Conservation (phyloP, 1,140 invertebrate species). For the Holcopasites calliopsidis region DNA sequence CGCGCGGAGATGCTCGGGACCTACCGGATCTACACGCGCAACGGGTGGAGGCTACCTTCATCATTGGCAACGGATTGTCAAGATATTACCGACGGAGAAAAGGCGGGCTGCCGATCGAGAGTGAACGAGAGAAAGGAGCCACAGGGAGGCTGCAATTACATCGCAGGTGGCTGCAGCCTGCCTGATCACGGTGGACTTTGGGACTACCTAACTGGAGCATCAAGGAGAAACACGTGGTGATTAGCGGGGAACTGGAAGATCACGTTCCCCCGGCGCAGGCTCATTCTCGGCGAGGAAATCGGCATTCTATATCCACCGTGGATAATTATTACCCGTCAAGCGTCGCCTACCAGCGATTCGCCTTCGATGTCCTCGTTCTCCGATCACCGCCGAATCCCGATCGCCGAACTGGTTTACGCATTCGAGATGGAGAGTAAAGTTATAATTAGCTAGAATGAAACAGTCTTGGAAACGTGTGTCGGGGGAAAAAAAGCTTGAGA, state of each 20-base stretch:
- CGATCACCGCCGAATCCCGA: neutral
- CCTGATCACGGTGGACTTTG: slow-evolving; percentile 45
- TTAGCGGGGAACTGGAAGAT: slow-evolving; percentile 55
- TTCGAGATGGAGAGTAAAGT: neutral
- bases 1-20: neutral
- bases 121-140: slow-evolving; percentile 14
- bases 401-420: slow-evolving; percentile 20
- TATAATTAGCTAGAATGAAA: slow-evolving; percentile 25
- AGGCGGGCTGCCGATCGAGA: slow-evolving; percentile 4
- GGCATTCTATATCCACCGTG: slow-evolving; percentile 43
- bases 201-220: slow-evolving; percentile 70
- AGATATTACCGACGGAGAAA: slow-evolving; percentile 40
- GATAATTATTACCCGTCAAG: slow-evolving; percentile 59
- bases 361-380: slow-evolving; percentile 8
- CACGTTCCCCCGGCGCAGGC: slow-evolving; percentile 7
- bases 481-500: neutral
- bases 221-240: slow-evolving; percentile 60
- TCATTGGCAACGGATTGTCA: slow-evolving; percentile 36
- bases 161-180: slow-evolving; percentile 60
- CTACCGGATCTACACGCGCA: slow-evolving; percentile 16
- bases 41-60: slow-evolving; percentile 17
- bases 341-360: slow-evolving; percentile 16
- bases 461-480: neutral
- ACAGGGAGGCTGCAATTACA: slow-evolving; percentile 64
- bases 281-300: slow-evolving; percentile 16